Evolutionary conservation across 2,113 vertebrate species (phyloP).

Genomic region (Octodon degus): DNA sequence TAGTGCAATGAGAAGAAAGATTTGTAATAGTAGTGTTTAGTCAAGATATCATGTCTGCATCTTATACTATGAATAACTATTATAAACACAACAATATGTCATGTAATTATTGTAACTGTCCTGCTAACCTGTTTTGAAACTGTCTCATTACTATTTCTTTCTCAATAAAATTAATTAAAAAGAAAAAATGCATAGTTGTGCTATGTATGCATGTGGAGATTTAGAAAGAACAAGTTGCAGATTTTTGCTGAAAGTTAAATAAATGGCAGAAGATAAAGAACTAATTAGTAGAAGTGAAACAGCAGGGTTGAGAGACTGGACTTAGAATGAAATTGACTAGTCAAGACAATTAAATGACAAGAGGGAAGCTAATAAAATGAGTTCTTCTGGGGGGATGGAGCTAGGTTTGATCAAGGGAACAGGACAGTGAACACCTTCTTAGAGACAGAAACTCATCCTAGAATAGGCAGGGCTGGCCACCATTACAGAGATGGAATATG

Average conservation of each 20-base stretch:
- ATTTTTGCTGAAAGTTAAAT: not conserved
- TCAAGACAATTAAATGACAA: not conserved
- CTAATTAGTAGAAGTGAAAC: not conserved
- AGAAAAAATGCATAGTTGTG: not conserved
- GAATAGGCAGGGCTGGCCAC: not conserved
- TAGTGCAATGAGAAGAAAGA: too few species aligned
- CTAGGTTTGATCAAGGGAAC: not conserved
- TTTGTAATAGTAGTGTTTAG: too few species aligned
- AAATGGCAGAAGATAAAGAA: not conserved
- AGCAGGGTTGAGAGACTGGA: not conserved
- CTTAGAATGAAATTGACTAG: not conserved
- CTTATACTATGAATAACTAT: too few species aligned
- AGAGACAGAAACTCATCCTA: not conserved
- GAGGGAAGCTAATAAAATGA: not conserved
- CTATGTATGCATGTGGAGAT: not conserved
- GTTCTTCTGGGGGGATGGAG: not conserved
- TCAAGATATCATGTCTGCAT: too few species aligned
- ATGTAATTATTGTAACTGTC: too few species aligned
- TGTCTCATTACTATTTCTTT: too few species aligned
- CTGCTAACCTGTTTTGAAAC: too few species aligned
- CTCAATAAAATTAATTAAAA: too few species aligned
- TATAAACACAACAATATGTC: too few species aligned
- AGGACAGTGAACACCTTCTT: not conserved
- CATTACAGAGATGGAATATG: not conserved
- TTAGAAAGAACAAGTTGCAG: not conserved